These are phyloP conservation scores for Ammodytes dubius DNA, from an alignment of 2,113 vertebrate genomes.

Conservation along the genomic window DNA sequence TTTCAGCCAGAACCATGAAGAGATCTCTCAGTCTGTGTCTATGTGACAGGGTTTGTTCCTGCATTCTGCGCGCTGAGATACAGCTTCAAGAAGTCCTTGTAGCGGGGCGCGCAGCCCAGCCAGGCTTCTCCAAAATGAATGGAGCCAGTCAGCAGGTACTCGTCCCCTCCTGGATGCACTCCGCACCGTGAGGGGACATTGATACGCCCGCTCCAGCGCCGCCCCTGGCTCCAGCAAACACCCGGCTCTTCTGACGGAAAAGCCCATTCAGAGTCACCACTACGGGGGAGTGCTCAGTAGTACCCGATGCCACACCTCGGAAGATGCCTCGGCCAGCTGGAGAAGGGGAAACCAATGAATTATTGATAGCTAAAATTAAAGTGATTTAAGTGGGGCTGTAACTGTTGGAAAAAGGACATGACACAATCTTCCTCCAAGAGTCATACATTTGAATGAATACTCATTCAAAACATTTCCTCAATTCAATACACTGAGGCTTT, in stretches of 20 bases:
- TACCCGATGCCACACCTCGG: slow-evolving; percentile 69
- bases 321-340: slow-evolving; percentile 91
- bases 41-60: slow-evolving; percentile 92
- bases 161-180: slow-evolving; percentile 84
- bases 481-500: background rate
- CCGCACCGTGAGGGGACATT: slow-evolving; percentile 85
- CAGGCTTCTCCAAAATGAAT: slow-evolving; percentile 94
- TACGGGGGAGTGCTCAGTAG: slow-evolving; percentile 68
- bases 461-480: background rate
- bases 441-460: background rate
- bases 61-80: slow-evolving; percentile 87
- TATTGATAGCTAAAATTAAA: background rate
- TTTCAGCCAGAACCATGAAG: background rate
- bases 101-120: slow-evolving; percentile 92
- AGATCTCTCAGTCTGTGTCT: slow-evolving; percentile 80
- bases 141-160: slow-evolving; percentile 93
- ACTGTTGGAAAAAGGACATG: background rate
- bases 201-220: slow-evolving; percentile 88
- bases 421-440: background rate
- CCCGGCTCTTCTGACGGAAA: slow-evolving; percentile 91
- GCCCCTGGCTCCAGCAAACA: slow-evolving; percentile 85
- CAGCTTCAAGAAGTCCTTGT: slow-evolving; percentile 91
- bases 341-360: background rate
- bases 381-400: background rate
- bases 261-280: slow-evolving; percentile 86